phyloP scores from a whole-genome alignment of 2,113 vertebrate genomes.

The Macaca mulatta region DNA sequence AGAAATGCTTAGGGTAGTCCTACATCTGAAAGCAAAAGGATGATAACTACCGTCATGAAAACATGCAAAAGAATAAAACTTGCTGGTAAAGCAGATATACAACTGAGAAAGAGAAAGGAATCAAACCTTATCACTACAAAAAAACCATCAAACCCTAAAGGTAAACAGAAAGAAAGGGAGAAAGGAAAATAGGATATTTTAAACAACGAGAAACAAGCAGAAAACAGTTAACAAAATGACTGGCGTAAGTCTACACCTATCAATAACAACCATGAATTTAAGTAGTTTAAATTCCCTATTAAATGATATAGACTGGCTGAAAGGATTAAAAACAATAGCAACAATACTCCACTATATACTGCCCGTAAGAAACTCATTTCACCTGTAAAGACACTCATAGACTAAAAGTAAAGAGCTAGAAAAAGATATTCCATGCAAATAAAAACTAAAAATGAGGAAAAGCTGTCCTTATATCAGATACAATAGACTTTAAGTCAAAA shows the following conservation, averaged over 20 bases:
- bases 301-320: background rate
- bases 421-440: background rate
- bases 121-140: background rate
- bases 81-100: background rate
- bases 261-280: background rate
- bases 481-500: background rate
- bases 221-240: background rate
- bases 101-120: background rate
- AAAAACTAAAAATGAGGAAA: background rate
- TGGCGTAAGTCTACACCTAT: background rate
- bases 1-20: background rate
- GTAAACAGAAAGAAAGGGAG: background rate
- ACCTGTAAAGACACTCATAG: background rate
- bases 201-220: background rate
- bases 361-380: background rate
- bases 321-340: background rate
- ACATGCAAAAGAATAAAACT: background rate
- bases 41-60: background rate
- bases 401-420: background rate
- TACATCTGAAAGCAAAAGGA: background rate
- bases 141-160: background rate
- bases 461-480: background rate
- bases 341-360: background rate
- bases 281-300: background rate
- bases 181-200: background rate